These are phyloP conservation scores for Epinephelus cyanopodus DNA, from an alignment of 2,113 vertebrate genomes.

Conservation along the genomic window DNA sequence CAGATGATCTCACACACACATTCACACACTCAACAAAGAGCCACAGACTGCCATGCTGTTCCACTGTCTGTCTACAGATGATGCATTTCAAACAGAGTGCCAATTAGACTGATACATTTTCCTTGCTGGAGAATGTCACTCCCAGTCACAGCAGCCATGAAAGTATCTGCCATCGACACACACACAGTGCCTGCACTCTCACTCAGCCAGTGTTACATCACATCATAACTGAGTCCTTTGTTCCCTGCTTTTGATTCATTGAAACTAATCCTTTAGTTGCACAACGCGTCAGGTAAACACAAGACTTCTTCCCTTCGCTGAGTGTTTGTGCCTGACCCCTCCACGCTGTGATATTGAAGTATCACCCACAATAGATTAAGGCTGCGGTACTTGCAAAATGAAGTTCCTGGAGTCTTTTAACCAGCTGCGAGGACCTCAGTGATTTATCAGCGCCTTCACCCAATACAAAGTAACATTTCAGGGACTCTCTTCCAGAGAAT, in stretches of 20 bases:
- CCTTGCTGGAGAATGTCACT: constrained; percentile 64
- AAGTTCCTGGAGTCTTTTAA: not conserved
- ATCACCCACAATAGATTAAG: constrained; percentile 11
- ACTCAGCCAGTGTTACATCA: constrained; percentile 39
- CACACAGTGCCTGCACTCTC: constrained; percentile 6
- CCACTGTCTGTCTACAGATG: constrained; percentile 44
- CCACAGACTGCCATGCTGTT: constrained; percentile 29
- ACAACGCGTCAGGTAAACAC: constrained; percentile 3
- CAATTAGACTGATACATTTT: constrained; percentile 71
- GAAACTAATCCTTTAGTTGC: constrained; percentile 26
- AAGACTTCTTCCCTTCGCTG: constrained; percentile 2
- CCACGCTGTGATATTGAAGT: not conserved
- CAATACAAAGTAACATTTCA: constrained; percentile 17
- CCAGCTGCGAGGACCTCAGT: constrained; percentile 3
- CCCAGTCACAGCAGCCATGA: constrained; percentile 35
- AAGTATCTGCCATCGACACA: constrained; percentile 27
- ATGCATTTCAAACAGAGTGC: constrained; percentile 71
- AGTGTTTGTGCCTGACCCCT: not conserved
- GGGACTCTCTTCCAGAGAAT: not conserved
- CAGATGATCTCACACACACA: not conserved
- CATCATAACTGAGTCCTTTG: constrained; percentile 23
- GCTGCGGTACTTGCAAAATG: not conserved
- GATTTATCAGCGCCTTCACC: constrained; percentile 6
- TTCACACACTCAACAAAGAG: constrained; percentile 8
- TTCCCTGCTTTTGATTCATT: constrained; percentile 44